Percentiles rank a stretch among this genome's conserved stretches.
Evolutionary conservation across 2,113 vertebrate species (phyloP).

Genomic region (Ictidomys tridecemlineatus): DNA sequence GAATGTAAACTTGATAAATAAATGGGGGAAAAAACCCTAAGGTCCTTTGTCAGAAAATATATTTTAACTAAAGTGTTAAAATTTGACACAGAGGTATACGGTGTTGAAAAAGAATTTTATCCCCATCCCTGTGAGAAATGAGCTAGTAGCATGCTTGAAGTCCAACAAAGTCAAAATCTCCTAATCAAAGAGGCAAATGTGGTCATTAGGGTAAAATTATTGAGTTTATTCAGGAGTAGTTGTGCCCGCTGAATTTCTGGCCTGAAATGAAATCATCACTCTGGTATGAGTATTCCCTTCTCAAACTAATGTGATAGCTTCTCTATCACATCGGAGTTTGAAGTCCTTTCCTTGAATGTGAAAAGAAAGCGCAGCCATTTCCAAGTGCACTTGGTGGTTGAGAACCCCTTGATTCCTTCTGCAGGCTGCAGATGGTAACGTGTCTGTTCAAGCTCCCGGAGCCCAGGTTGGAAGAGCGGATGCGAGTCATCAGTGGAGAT

Average conservation of each 20-base stretch:
- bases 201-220: not conserved
- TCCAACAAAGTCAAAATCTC: not conserved
- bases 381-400: constrained; percentile 39
- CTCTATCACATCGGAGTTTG: constrained; percentile 15
- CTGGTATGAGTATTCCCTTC: not conserved
- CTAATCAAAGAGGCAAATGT: not conserved
- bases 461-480: not conserved
- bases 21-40: not conserved
- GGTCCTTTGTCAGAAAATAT: constrained; percentile 11
- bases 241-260: not conserved
- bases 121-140: not conserved
- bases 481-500: constrained; percentile 66
- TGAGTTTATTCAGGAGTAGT: not conserved
- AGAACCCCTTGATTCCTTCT: constrained; percentile 33
- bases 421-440: accelerated
- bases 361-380: constrained; percentile 48
- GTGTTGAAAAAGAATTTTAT: not conserved
- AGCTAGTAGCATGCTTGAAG: not conserved
- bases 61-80: not conserved
- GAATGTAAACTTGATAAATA: not conserved
- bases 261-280: constrained; percentile 65
- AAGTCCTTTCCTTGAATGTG: constrained; percentile 42
- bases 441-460: constrained; percentile 62
- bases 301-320: not conserved
- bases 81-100: no score